Percentiles rank a stretch among this genome's conserved stretches.
These are phyloP conservation scores for Copsychus sechellarum DNA, from an alignment of 2,113 vertebrate species.

Conservation along the genomic window DNA sequence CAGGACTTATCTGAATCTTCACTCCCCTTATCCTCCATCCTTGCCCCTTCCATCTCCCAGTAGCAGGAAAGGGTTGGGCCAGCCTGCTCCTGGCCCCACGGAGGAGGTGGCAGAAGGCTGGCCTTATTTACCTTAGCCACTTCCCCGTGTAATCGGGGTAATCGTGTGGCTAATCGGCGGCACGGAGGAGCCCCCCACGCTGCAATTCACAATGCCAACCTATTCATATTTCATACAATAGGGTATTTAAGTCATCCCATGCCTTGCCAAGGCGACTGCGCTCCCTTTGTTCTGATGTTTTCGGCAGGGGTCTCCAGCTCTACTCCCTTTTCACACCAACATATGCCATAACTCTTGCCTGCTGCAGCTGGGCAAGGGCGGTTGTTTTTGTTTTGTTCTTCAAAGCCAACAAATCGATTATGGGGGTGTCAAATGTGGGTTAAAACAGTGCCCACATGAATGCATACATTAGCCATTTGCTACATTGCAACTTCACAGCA, in stretches of 20 bases:
- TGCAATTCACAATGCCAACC: slow-evolving; percentile 81
- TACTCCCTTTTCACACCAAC: slow-evolving; percentile 74
- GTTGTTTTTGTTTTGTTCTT: slow-evolving; percentile 51
- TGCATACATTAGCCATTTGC: slow-evolving; percentile 69
- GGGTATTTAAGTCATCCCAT: slow-evolving; percentile 92
- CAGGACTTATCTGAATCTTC: slow-evolving; percentile 25
- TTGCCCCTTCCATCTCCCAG: slow-evolving; percentile 59
- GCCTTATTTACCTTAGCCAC: slow-evolving; percentile 90
- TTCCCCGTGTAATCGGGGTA: slow-evolving; percentile 96
- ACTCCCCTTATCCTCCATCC: slow-evolving; percentile 13
- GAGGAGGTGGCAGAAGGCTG: slow-evolving; percentile 94
- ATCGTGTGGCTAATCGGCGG: slow-evolving; percentile 94
- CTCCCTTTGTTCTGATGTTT: slow-evolving; percentile 86
- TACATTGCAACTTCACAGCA: slow-evolving; percentile 54
- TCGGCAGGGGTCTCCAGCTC: slow-evolving; percentile 62
- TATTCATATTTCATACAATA: slow-evolving; percentile 96
- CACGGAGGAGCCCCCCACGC: slow-evolving; percentile 77
- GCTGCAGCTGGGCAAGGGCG: slow-evolving; percentile 86
- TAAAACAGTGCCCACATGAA: slow-evolving; percentile 24
- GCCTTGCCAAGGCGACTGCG: slow-evolving; percentile 81
- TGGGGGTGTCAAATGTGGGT: slow-evolving; percentile 48
- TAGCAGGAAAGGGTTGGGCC: slow-evolving; percentile 65
- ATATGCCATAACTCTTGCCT: slow-evolving; percentile 87
- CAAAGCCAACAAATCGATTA: slow-evolving; percentile 67
- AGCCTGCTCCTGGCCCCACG: slow-evolving; percentile 60